phyloP scores from a whole-genome alignment of 92 coral and sea anemone species.

The Anthopleura xanthogrammica region DNA sequence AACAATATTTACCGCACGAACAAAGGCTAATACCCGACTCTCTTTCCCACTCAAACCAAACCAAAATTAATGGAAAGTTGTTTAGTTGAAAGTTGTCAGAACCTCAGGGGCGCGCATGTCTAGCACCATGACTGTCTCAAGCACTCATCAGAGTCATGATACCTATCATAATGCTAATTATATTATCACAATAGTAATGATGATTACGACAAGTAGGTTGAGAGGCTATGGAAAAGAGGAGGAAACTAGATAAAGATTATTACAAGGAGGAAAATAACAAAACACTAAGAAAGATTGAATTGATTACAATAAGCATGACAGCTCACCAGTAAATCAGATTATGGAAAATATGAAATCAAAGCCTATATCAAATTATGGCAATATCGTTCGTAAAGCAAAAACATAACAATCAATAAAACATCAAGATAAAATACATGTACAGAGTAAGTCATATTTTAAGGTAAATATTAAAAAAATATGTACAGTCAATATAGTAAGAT shows the following conservation, averaged over 20 bases:
- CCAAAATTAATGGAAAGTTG: background rate
- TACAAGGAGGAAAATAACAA: background rate
- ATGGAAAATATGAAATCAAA: background rate
- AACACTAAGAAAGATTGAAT: background rate
- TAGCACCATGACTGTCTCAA: background rate
- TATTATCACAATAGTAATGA: background rate
- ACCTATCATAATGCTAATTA: background rate
- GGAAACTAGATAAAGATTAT: background rate
- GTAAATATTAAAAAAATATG: too few relatives aligned
- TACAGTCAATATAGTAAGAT: too few relatives aligned
- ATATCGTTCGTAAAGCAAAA: too few relatives aligned
- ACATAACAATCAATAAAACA: too few relatives aligned
- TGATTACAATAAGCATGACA: background rate
- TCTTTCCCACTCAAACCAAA: background rate
- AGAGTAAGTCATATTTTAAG: too few relatives aligned
- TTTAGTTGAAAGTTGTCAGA: background rate
- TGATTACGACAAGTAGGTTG: background rate
- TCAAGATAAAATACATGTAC: too few relatives aligned
- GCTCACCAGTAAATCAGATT: background rate
- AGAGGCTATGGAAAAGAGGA: background rate
- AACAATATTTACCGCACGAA: background rate
- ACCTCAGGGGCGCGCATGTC: background rate
- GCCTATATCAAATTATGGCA: background rate
- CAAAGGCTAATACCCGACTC: background rate
- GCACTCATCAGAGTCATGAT: background rate